Evolutionary conservation across 2,888 invertebrate species (phyloP).

Genomic region (Torymus texanus): DNA sequence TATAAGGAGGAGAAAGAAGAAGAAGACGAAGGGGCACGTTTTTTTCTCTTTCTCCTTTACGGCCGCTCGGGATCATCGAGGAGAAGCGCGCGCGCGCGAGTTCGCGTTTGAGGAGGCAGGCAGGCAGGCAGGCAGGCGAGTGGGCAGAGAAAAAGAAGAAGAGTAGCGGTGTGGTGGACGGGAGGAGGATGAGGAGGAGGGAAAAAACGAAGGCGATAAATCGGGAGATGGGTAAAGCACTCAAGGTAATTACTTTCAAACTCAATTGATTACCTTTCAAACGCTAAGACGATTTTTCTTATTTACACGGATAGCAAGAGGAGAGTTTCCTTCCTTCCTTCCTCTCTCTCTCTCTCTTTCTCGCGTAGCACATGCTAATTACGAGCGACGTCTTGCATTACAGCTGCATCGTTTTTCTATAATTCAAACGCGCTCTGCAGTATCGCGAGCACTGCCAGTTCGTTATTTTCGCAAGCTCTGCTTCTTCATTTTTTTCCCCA

Average conservation of each 20-base stretch:
- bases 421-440: neutral
- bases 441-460: too few relatives aligned
- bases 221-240: conserved; percentile 47
- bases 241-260: conserved; percentile 37
- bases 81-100: conserved; percentile 55
- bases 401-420: neutral
- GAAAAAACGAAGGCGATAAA: conserved; percentile 41
- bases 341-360: neutral
- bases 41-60: conserved; percentile 38
- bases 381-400: conserved; percentile 19
- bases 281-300: conserved; percentile 41
- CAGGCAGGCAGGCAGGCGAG: conserved; percentile 47
- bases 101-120: too few relatives aligned
- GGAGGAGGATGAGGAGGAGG: conserved; percentile 32
- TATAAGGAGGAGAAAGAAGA: neutral
- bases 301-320: conserved; percentile 13
- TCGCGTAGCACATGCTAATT: conserved; percentile 34
- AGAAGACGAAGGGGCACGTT: conserved; percentile 5
- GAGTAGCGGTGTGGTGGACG: neutral
- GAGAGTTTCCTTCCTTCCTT: too few relatives aligned
- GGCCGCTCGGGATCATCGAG: conserved; percentile 43
- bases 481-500: too few relatives aligned
- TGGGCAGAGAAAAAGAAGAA: conserved; percentile 43
- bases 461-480: too few relatives aligned
- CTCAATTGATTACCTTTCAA: conserved; percentile 21